phyloP scores from a whole-genome alignment of 1,140 invertebrate genomes.

The Cecropterus lyciades region DNA sequence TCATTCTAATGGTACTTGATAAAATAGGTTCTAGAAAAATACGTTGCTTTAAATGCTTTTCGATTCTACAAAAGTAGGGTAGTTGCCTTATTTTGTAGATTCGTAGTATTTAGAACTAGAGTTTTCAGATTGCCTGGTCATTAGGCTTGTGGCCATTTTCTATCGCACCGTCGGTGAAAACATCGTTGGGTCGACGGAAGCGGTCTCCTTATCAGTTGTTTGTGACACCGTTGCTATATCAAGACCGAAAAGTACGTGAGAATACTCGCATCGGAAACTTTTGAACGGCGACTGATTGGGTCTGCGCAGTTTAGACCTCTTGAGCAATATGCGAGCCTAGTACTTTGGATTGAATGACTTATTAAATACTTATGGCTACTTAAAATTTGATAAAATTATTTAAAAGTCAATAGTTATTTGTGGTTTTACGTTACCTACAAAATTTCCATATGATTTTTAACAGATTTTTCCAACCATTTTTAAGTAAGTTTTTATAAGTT shows the following conservation, averaged over 20 bases:
- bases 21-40: not conserved
- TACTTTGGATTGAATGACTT: too few species aligned
- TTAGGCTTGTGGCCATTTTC: constrained; percentile 41
- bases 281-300: constrained; percentile 1
- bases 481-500: too few species aligned
- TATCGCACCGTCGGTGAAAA: constrained; percentile 56
- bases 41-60: not conserved
- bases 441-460: too few species aligned
- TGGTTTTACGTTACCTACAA: too few species aligned
- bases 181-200: constrained; percentile 58
- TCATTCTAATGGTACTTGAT: not conserved
- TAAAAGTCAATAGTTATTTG: too few species aligned
- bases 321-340: not conserved
- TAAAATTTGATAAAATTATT: too few species aligned
- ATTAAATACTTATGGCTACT: too few species aligned
- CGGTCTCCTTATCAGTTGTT: constrained; percentile 69
- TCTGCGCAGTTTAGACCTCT: not conserved
- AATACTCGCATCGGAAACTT: constrained; percentile 44
- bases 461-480: too few species aligned
- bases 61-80: constrained; percentile 9
- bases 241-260: constrained; percentile 60
- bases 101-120: not conserved
- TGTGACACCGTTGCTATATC: constrained; percentile 63
- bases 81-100: not conserved
- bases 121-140: constrained; percentile 3